Percentiles rank a stretch among this genome's conserved stretches.
phyloP scores from a whole-genome alignment of 2,888 invertebrate species.

The Vandiemenella viatica region DNA sequence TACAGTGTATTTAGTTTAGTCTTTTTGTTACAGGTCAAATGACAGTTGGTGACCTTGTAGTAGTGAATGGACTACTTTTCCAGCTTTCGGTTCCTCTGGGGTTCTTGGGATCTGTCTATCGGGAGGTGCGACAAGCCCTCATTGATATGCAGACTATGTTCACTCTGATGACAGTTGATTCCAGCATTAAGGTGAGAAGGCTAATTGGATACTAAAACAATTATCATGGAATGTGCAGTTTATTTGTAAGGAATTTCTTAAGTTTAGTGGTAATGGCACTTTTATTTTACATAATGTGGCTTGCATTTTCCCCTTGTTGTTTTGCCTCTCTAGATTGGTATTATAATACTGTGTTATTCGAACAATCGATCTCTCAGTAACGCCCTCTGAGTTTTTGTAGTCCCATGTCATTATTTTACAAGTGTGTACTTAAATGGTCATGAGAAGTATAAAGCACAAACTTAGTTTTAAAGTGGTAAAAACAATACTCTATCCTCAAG shows the following conservation, averaged over 20 bases:
- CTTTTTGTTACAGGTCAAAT: slow-evolving; percentile 51
- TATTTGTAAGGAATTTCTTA: not conserved
- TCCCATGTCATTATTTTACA: no score
- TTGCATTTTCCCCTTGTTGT: no score
- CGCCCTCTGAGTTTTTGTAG: no score
- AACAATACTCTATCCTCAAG: no score
- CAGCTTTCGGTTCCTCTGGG: slow-evolving; percentile 94
- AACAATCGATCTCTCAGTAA: no score
- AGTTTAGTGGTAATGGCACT: not conserved
- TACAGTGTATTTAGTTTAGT: no score
- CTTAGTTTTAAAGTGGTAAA: no score
- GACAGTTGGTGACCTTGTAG: slow-evolving; percentile 95
- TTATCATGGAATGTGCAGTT: not conserved
- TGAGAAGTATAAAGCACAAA: no score
- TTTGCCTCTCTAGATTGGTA: no score
- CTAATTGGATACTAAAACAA: not conserved
- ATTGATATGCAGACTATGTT: slow-evolving; percentile 99
- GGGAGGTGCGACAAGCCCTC: slow-evolving; percentile 91
- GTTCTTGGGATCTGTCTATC: slow-evolving; percentile 94
- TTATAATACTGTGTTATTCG: no score
- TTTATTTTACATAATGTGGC: no score
- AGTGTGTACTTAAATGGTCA: no score
- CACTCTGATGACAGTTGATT: slow-evolving; percentile 76
- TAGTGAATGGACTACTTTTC: slow-evolving; percentile 96
- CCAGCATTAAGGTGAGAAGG: slow-evolving; percentile 50